phyloP scores from a whole-genome alignment of 2,113 vertebrate species.

The Grammomys dolichurus region DNA sequence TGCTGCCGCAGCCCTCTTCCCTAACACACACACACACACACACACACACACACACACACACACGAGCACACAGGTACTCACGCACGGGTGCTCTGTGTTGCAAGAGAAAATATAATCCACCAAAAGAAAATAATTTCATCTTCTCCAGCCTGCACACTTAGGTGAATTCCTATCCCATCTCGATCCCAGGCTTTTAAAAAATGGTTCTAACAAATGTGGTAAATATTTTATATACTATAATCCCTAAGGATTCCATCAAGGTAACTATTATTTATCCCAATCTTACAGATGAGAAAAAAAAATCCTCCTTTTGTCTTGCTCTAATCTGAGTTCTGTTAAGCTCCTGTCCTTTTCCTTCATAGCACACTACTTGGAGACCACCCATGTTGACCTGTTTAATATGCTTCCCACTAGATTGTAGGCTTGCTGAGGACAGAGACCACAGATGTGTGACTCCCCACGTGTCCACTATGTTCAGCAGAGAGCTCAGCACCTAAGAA shows the following conservation, averaged over 20 bases:
- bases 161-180: not conserved
- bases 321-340: not conserved
- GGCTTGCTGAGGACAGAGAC: not conserved
- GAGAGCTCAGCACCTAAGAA: not conserved
- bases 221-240: conserved; percentile 16
- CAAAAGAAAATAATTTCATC: not conserved
- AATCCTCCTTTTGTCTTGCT: no score
- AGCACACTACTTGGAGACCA: not conserved
- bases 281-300: conserved; percentile 19
- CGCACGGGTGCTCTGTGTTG: not conserved
- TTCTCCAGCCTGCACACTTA: not conserved
- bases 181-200: not conserved
- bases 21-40: not conserved
- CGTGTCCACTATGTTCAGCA: not conserved
- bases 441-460: not conserved
- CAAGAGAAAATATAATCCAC: not conserved
- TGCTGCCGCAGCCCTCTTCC: fast-evolving
- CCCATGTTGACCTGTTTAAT: not conserved
- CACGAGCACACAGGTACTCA: not conserved
- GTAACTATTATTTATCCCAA: not conserved
- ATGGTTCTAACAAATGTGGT: not conserved
- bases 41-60: not conserved
- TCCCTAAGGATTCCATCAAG: conserved; percentile 1
- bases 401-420: not conserved
- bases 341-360: not conserved